These are phyloP conservation scores for Coracopsis vasa DNA, from an alignment of 2,113 vertebrate genomes.

Conservation along the genomic window DNA sequence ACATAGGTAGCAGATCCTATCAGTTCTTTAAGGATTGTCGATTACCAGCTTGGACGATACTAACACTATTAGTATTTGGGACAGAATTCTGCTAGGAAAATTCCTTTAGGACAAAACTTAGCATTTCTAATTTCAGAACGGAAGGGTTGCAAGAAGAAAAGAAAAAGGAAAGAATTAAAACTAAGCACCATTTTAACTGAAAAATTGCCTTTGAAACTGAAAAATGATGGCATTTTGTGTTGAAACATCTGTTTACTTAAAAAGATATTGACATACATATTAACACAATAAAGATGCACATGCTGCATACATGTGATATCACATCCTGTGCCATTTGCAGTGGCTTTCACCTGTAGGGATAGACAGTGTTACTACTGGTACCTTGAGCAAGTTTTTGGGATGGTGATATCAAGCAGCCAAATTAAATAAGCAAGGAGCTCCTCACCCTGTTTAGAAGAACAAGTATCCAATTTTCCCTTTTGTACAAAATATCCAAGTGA, in stretches of 20 bases:
- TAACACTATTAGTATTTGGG: neutral
- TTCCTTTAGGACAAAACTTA: neutral
- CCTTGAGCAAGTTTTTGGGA: neutral
- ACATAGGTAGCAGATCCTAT: neutral
- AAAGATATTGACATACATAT: neutral
- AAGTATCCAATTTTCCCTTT: neutral
- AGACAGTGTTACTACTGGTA: neutral
- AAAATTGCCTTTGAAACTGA: neutral
- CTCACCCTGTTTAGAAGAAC: neutral
- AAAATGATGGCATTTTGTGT: neutral
- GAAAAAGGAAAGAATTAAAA: neutral
- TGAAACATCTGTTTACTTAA: neutral
- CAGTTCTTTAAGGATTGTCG: neutral
- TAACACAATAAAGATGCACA: neutral
- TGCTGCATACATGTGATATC: neutral
- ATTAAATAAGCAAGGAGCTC: neutral
- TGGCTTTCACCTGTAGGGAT: neutral
- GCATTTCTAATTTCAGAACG: neutral
- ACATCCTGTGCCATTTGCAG: neutral
- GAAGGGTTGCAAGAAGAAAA: neutral
- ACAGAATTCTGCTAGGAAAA: neutral
- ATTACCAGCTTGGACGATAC: neutral
- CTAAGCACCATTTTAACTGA: neutral
- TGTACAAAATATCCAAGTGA: neutral
- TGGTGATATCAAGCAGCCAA: neutral